Conservation (phyloP, 2,113 vertebrate species). For the Enhydra lutris region DNA sequence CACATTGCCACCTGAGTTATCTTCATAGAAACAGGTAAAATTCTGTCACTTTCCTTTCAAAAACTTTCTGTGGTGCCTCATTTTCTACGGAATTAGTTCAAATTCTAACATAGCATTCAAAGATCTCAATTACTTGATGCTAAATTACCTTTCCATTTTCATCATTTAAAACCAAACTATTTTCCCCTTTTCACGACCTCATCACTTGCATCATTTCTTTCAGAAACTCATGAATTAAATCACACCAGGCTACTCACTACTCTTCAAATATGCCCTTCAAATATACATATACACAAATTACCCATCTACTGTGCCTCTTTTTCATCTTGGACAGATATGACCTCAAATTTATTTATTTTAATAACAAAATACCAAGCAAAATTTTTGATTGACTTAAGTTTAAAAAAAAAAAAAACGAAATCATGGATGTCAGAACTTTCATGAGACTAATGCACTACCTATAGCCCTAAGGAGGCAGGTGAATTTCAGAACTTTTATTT, state of each 20-base stretch:
- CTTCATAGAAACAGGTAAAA: not conserved
- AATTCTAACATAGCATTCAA: not conserved
- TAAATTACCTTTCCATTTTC: slow-evolving; percentile 28
- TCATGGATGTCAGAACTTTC: not conserved
- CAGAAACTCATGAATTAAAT: not conserved
- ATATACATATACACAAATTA: not conserved
- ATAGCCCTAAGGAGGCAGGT: not conserved
- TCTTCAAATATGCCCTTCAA: not conserved
- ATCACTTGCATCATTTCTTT: not conserved
- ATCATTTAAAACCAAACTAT: slow-evolving; percentile 18
- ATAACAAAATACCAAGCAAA: not conserved
- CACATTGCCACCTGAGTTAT: not conserved
- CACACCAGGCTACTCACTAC: not conserved
- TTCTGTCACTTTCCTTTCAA: slow-evolving; percentile 1
- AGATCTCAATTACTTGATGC: not conserved
- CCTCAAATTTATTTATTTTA: not conserved
- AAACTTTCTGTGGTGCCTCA: not conserved
- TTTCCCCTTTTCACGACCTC: not conserved
- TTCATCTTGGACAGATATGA: not conserved
- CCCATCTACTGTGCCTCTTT: not conserved
- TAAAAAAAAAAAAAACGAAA: not conserved
- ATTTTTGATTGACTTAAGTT: not conserved
- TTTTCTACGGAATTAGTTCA: slow-evolving; percentile 7
- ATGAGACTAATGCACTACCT: not conserved
- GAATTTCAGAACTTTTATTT: not conserved